Percentiles rank a stretch among this genome's conserved stretches.
These are phyloP conservation scores for Euphonia xanthogaster DNA, from an alignment of 2,797 vertebrate species.

Conservation along the genomic window DNA sequence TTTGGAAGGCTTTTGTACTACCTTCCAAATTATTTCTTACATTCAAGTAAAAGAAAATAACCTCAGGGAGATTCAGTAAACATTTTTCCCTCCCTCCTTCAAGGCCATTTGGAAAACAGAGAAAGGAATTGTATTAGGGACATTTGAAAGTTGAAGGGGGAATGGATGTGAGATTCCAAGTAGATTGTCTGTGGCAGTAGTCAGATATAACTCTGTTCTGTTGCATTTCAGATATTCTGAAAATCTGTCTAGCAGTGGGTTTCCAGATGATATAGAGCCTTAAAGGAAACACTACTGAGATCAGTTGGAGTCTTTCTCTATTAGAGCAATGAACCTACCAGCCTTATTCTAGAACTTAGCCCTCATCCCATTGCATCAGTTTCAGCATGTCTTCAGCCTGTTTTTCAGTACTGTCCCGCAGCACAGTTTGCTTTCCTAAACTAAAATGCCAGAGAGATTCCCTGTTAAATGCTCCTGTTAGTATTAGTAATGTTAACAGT, in stretches of 20 bases:
- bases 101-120: background rate
- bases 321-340: background rate
- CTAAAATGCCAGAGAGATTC: background rate
- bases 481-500: background rate
- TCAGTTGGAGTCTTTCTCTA: background rate
- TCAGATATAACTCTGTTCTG: background rate
- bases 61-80: background rate
- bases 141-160: background rate
- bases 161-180: background rate
- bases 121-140: background rate
- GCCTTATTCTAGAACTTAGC: background rate
- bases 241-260: background rate
- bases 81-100: fast-evolving
- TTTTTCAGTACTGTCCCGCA: background rate
- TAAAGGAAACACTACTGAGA: background rate
- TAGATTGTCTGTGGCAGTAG: background rate
- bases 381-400: background rate
- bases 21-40: background rate
- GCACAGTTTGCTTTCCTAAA: background rate
- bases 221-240: background rate
- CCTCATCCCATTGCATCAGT: background rate
- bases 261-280: background rate
- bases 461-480: background rate
- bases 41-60: background rate
- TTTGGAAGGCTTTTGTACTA: background rate